Conservation (phyloP, 2,113 vertebrate species). For the Upupa epops region DNA sequence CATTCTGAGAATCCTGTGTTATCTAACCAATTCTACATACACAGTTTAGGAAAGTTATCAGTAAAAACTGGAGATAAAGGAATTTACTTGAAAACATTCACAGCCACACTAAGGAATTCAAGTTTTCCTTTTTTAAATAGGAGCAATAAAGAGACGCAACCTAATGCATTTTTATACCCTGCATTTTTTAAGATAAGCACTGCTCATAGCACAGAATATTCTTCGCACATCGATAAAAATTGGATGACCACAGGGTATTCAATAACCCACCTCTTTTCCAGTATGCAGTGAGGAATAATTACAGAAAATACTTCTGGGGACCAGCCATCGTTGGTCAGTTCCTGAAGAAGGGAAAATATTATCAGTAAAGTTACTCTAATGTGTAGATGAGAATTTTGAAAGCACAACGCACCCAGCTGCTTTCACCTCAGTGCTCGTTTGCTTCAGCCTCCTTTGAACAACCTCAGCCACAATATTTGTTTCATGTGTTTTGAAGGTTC, state of each 20-base stretch:
- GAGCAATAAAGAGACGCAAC: background rate
- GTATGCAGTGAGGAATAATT: background rate
- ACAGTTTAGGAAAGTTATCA: accelerated
- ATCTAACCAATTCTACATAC: background rate
- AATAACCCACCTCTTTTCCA: background rate
- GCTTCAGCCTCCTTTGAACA: background rate
- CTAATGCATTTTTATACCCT: background rate
- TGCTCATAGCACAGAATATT: background rate
- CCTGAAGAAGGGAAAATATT: background rate
- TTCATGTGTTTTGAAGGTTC: background rate
- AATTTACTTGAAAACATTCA: background rate
- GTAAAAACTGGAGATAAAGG: background rate
- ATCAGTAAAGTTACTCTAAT: background rate
- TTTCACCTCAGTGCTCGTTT: background rate
- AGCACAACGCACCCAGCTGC: background rate
- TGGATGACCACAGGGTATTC: no score
- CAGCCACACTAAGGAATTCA: background rate
- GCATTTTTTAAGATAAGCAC: background rate
- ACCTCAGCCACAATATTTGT: background rate
- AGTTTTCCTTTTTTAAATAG: background rate
- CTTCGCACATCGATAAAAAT: background rate
- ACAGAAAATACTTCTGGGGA: background rate
- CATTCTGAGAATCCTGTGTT: background rate
- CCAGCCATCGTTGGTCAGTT: background rate
- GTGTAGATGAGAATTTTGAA: background rate